Evolutionary conservation across 2,888 invertebrate genomes (phyloP).

Genomic region (Sesia bembeciformis): DNA sequence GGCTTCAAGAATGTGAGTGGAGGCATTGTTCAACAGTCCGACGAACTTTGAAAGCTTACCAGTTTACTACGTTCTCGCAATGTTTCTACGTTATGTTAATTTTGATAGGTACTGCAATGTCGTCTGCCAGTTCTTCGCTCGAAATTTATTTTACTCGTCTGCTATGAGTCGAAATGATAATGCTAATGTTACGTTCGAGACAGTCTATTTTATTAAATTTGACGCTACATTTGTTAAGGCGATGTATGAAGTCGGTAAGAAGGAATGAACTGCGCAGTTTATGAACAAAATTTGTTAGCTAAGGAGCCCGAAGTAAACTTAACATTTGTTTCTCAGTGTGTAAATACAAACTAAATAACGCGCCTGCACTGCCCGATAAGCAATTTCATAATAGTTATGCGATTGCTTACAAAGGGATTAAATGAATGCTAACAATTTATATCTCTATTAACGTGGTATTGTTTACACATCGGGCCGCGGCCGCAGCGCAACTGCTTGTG

Average conservation of each 20-base stretch:
- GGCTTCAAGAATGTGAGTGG: slow-evolving; percentile 29
- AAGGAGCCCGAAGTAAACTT: slow-evolving; percentile 27
- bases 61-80: slow-evolving; percentile 10
- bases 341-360: slow-evolving; percentile 17
- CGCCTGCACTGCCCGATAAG: slow-evolving; percentile 44
- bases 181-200: slow-evolving; percentile 37
- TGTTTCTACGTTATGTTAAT: slow-evolving; percentile 55
- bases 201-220: slow-evolving; percentile 39
- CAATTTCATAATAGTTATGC: slow-evolving; percentile 35
- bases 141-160: slow-evolving; percentile 55
- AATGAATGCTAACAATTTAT: slow-evolving; percentile 65
- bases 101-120: slow-evolving; percentile 31
- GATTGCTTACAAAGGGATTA: slow-evolving; percentile 46
- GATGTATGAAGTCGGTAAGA: neutral
- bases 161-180: slow-evolving; percentile 30
- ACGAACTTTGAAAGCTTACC: slow-evolving; percentile 44
- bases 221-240: slow-evolving; percentile 23
- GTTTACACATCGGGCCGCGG: slow-evolving; percentile 61
- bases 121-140: slow-evolving; percentile 36
- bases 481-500: slow-evolving; percentile 56
- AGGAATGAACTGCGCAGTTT: neutral
- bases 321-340: slow-evolving; percentile 25
- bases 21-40: slow-evolving; percentile 51
- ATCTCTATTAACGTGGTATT: slow-evolving; percentile 70
- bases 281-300: slow-evolving; percentile 29